Percentiles rank a stretch among this genome's conserved stretches.
Conservation (phyloP, 2,888 invertebrate species). For the Steinernema hermaphroditum region DNA sequence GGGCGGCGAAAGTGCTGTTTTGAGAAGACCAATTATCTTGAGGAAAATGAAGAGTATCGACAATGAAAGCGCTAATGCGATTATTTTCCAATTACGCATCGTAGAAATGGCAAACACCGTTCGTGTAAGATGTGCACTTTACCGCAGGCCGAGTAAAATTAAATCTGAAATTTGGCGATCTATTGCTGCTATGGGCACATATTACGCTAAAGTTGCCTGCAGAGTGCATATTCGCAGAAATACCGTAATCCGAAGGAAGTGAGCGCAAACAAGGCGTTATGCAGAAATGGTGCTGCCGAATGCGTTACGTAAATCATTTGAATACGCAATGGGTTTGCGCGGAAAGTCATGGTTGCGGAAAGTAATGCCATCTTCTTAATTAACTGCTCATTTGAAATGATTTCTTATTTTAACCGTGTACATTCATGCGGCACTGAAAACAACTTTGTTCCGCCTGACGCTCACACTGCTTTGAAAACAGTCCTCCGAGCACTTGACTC, state of each 20-base stretch:
- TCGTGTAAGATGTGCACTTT: slow-evolving; percentile 7
- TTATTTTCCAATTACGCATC: slow-evolving; percentile 29
- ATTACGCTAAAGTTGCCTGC: not conserved
- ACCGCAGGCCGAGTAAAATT: not conserved
- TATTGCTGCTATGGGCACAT: not conserved
- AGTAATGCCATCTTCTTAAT: slow-evolving; percentile 12
- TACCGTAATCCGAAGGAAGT: not conserved
- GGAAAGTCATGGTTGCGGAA: not conserved
- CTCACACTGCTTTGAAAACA: slow-evolving; percentile 21
- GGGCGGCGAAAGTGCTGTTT: slow-evolving; percentile 5
- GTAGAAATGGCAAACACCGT: slow-evolving; percentile 21
- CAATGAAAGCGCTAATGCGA: slow-evolving; percentile 23
- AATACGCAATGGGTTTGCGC: too few relatives aligned
- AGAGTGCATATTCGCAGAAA: too few relatives aligned
- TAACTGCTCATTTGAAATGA: slow-evolving; percentile 28
- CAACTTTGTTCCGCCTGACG: slow-evolving; percentile 27
- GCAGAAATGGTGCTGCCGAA: not conserved
- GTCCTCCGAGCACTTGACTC: slow-evolving; percentile 11
- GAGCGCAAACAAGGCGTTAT: not conserved
- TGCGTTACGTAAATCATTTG: too few relatives aligned
- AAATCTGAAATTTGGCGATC: not conserved
- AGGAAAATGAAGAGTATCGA: slow-evolving; percentile 11
- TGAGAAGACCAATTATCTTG: slow-evolving; percentile 27
- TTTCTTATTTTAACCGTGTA: slow-evolving; percentile 29
- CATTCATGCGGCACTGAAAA: slow-evolving; percentile 1